Conservation (phyloP, 1,140 invertebrate species). For the Diuraphis noxia region DNA sequence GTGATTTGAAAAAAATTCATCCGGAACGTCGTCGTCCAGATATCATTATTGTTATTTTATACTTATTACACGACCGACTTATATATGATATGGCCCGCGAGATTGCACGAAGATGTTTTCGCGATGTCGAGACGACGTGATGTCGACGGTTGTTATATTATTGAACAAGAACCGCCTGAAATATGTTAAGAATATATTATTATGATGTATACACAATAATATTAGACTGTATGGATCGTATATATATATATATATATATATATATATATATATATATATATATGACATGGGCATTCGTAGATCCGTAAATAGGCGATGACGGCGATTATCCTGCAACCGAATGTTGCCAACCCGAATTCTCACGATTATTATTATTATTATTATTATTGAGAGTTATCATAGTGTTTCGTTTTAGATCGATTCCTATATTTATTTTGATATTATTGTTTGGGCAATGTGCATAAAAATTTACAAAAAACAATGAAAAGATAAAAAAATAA, state of each 20-base stretch:
- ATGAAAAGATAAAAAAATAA: too few relatives aligned
- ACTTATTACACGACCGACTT: neutral
- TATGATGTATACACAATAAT: too few relatives aligned
- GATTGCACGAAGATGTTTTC: neutral
- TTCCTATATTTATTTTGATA: neutral
- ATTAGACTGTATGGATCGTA: too few relatives aligned
- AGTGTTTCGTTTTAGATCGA: neutral
- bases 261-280: too few relatives aligned
- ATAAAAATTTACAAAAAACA: too few relatives aligned
- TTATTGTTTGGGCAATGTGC: neutral
- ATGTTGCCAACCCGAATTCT: neutral
- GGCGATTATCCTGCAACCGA: neutral
- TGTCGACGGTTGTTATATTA: neutral
- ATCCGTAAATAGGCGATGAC: neutral
- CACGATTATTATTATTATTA: neutral
- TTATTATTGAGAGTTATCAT: neutral
- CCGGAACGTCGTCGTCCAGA: neutral
- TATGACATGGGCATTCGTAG: neutral
- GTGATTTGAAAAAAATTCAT: slow-evolving; percentile 40
- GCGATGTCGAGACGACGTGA: neutral
- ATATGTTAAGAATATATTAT: too few relatives aligned
- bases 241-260: too few relatives aligned
- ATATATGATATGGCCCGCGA: neutral
- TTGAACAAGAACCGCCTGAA: neutral
- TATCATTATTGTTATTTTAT: neutral